Evolutionary conservation across 2,113 vertebrate species (phyloP).

Genomic region (Brachyhypopomus gauderio): DNA sequence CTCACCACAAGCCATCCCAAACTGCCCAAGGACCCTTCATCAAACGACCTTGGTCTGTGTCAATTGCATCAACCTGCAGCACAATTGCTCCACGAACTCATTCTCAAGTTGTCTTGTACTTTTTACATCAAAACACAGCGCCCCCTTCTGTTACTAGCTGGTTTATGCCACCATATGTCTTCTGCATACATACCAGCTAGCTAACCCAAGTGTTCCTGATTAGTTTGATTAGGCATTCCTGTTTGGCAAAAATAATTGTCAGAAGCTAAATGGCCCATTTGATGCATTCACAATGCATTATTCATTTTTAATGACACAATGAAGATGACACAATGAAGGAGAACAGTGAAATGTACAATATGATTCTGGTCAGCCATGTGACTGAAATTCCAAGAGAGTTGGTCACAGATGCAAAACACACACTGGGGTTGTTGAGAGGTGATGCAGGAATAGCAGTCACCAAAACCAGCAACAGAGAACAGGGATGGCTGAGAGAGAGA

Average conservation of each 20-base stretch:
- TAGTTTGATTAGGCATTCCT: neutral
- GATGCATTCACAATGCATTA: neutral
- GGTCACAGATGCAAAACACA: neutral
- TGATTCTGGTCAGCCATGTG: neutral
- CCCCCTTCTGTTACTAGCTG: neutral
- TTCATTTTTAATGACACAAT: neutral
- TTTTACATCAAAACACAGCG: neutral
- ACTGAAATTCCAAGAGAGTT: neutral
- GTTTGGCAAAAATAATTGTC: neutral
- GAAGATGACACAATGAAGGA: neutral
- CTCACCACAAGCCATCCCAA: neutral
- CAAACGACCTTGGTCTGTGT: slow-evolving; percentile 27
- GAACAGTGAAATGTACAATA: neutral
- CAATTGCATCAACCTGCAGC: neutral
- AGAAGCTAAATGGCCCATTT: neutral
- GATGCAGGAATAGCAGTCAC: neutral
- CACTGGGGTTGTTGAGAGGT: neutral
- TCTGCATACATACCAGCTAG: neutral
- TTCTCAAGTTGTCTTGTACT: neutral
- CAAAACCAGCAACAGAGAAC: too few relatives aligned
- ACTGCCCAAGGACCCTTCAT: neutral
- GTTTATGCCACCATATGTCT: neutral
- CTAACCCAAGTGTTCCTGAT: neutral
- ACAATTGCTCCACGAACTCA: neutral
- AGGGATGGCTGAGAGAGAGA: neutral